Evolutionary conservation across 2,888 invertebrate species (phyloP).

Genomic region (Cryptophagus acutangulus): DNA sequence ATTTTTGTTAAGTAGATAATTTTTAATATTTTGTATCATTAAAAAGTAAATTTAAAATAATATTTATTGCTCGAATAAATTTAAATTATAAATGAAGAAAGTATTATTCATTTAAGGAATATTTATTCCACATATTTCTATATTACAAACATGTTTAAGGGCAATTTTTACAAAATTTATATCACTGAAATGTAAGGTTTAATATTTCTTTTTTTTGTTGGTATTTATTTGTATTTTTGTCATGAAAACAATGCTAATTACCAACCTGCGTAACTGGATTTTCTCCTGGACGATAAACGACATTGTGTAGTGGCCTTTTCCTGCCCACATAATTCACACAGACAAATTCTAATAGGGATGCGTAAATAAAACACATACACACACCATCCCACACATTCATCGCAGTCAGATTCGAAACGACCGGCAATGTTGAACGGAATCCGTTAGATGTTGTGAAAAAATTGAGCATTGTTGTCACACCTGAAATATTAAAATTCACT

Average conservation of each 20-base stretch:
- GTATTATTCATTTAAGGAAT: slow-evolving; percentile 12
- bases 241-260: slow-evolving; percentile 13
- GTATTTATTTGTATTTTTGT: slow-evolving; percentile 1
- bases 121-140: slow-evolving; percentile 20
- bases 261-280: slow-evolving; percentile 87
- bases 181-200: too few species aligned
- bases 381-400: slow-evolving; percentile 98
- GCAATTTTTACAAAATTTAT: too few species aligned
- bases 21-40: slow-evolving; percentile 2
- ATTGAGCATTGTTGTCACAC: slow-evolving; percentile 96
- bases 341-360: slow-evolving; percentile 88
- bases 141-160: too few species aligned
- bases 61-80: too few species aligned
- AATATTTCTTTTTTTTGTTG: background rate
- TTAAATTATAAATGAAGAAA: too few species aligned
- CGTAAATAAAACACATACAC: slow-evolving; percentile 96
- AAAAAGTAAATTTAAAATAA: too few species aligned
- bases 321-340: slow-evolving; percentile 93
- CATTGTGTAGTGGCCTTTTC: slow-evolving; percentile 82
- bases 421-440: slow-evolving; percentile 86
- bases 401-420: slow-evolving; percentile 89
- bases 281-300: slow-evolving; percentile 83
- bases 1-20: slow-evolving; percentile 14
- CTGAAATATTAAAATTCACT: slow-evolving; percentile 52
- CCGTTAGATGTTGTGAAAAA: slow-evolving; percentile 95